A percentile compares a stretch with the other conserved stretches of the same genome.
Conservation (phyloP, 2,797 vertebrate species). For the Salmo trutta region DNA sequence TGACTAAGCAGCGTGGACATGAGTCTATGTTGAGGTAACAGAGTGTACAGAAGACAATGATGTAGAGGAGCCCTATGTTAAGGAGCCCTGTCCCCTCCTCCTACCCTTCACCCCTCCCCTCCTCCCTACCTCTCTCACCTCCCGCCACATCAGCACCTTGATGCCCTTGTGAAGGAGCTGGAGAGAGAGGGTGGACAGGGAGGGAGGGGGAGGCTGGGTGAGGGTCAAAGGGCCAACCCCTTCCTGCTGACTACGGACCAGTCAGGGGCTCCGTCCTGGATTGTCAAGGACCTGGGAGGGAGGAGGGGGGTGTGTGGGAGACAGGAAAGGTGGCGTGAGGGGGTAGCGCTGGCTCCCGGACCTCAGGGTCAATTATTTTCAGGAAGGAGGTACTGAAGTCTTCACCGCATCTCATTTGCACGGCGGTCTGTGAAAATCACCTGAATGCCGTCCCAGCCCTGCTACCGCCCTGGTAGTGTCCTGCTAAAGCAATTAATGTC, state of each 20-base stretch:
- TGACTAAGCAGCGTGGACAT: slow-evolving; percentile 56
- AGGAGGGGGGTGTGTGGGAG: slow-evolving; percentile 9
- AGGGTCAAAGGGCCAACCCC: slow-evolving; percentile 71
- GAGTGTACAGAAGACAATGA: slow-evolving; percentile 10
- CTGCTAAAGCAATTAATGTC: slow-evolving; percentile 78
- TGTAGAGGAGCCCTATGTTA: slow-evolving; percentile 21
- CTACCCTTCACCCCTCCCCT: slow-evolving; percentile 6
- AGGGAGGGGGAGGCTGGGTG: slow-evolving; percentile 38
- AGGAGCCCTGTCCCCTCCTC: too few species aligned
- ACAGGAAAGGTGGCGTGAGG: slow-evolving; percentile 32
- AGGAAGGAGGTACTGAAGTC: slow-evolving; percentile 71
- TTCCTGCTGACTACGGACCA: slow-evolving; percentile 74
- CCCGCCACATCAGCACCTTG: slow-evolving; percentile 30
- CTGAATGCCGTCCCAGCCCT: slow-evolving; percentile 57
- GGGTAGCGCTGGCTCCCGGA: slow-evolving; percentile 61
- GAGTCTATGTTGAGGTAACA: slow-evolving; percentile 9
- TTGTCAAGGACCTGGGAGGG: slow-evolving; percentile 65
- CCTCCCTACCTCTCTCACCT: slow-evolving; percentile 3
- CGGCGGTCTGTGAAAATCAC: slow-evolving; percentile 71
- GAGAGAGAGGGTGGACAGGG: slow-evolving; percentile 31
- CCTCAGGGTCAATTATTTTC: slow-evolving; percentile 78
- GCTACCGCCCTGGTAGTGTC: slow-evolving; percentile 36
- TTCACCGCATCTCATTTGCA: slow-evolving; percentile 80
- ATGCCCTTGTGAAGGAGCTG: slow-evolving; percentile 58
- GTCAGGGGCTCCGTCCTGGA: slow-evolving; percentile 65